Conservation (phyloP, 2,113 vertebrate species). For the Grammomys surdaster region DNA sequence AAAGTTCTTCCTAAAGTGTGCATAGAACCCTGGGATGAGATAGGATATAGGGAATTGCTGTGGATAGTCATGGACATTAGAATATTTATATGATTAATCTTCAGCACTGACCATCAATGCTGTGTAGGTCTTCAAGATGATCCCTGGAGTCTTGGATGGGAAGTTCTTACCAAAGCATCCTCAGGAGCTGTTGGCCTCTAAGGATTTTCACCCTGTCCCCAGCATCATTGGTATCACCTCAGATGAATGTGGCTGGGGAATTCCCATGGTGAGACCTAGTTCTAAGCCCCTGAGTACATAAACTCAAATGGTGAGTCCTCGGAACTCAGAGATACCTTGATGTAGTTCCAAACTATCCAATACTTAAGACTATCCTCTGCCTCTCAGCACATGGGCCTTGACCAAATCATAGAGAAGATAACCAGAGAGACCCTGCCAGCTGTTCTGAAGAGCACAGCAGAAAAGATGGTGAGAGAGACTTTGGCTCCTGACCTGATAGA, state of each 20-base stretch:
- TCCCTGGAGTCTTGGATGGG: slow-evolving; percentile 84
- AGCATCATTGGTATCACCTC: slow-evolving; percentile 80
- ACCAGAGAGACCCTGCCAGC: slow-evolving; percentile 50
- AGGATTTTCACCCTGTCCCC: slow-evolving; percentile 86
- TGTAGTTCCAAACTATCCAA: neutral
- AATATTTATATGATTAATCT: neutral
- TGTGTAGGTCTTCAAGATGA: no score
- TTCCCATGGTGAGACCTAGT: slow-evolving; percentile 69
- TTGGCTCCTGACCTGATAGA: neutral
- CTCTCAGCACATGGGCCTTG: slow-evolving; percentile 58
- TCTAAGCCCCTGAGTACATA: neutral
- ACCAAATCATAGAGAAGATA: slow-evolving; percentile 56
- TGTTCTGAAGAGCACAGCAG: neutral
- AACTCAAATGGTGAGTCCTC: neutral
- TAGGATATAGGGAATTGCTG: slow-evolving; percentile 28
- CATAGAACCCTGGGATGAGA: neutral
- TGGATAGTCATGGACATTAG: slow-evolving; percentile 69
- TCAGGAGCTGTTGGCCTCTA: slow-evolving; percentile 84
- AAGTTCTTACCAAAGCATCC: slow-evolving; percentile 85
- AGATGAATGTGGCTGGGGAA: no score
- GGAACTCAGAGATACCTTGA: neutral
- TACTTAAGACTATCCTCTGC: neutral
- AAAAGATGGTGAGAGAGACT: neutral
- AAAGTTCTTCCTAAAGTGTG: slow-evolving; percentile 77
- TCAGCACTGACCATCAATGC: no score